phyloP scores from a whole-genome alignment of 2,888 invertebrate genomes.

The Piscicola geometra region DNA sequence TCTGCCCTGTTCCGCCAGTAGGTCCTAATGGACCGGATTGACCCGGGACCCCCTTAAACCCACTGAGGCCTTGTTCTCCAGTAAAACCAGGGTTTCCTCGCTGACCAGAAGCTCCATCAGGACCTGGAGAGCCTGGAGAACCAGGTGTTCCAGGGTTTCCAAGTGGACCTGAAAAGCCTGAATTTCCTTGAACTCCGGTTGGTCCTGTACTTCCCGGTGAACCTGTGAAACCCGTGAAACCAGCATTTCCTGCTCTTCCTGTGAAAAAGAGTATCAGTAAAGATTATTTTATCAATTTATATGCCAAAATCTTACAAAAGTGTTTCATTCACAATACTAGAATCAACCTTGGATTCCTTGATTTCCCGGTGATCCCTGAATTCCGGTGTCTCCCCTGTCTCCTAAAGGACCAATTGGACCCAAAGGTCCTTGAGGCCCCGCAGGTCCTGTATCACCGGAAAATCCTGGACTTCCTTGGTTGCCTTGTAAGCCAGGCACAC shows the following conservation, averaged over 20 bases:
- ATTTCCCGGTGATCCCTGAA: background rate
- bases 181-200: background rate
- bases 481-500: background rate
- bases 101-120: background rate
- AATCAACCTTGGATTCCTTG: background rate
- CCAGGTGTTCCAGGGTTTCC: background rate
- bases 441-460: background rate
- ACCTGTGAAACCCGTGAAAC: no score
- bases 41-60: slow-evolving; percentile 25
- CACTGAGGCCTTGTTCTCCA: slow-evolving; percentile 10
- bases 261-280: background rate
- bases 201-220: no score
- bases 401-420: background rate
- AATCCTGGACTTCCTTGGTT: background rate
- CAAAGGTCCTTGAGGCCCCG: background rate
- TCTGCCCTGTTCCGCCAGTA: slow-evolving; percentile 23
- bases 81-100: background rate
- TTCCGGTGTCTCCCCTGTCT: background rate
- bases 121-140: background rate
- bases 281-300: background rate
- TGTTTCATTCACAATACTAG: no score
- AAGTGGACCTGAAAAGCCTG: background rate
- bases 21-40: slow-evolving; percentile 27
- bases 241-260: no score
- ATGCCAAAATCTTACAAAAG: background rate